Conservation (phyloP, 2,113 vertebrate genomes). For the Motacilla alba region DNA sequence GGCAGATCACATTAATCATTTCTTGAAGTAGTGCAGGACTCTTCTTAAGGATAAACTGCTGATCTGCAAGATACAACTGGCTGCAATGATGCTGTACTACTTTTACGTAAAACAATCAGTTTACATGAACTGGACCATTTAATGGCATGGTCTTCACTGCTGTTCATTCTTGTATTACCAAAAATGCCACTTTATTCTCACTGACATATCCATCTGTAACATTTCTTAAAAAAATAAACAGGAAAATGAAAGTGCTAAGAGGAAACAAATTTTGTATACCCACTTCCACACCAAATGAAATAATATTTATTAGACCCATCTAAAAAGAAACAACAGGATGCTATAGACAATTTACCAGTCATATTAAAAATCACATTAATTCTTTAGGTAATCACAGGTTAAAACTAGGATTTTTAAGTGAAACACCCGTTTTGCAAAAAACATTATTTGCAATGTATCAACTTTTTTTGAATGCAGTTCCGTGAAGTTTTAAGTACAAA, state of each 20-base stretch:
- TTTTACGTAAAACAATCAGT: not conserved
- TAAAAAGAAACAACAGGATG: not conserved
- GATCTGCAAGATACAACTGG: slow-evolving; percentile 80
- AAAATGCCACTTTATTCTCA: not conserved
- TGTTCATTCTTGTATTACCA: not conserved
- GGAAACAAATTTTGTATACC: not conserved
- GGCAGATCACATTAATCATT: slow-evolving; percentile 98
- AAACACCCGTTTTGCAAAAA: not conserved
- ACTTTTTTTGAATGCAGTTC: not conserved
- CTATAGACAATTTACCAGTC: not conserved
- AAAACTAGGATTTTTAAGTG: not conserved
- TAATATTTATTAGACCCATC: not conserved
- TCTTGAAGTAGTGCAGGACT: slow-evolving; percentile 95
- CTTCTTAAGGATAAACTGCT: slow-evolving; percentile 93
- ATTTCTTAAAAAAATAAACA: not conserved
- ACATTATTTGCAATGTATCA: not conserved
- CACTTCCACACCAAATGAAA: not conserved
- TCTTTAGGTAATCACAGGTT: not conserved
- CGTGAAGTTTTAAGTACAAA: not conserved
- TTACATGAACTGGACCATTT: not conserved
- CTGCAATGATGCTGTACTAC: not conserved
- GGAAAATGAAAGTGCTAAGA: not conserved
- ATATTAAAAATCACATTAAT: not conserved
- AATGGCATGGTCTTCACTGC: not conserved
- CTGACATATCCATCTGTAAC: not conserved